Percentiles rank a stretch among this genome's conserved stretches.
Conservation (phyloP, 2,113 vertebrate genomes). For the Stigmatopora nigra region DNA sequence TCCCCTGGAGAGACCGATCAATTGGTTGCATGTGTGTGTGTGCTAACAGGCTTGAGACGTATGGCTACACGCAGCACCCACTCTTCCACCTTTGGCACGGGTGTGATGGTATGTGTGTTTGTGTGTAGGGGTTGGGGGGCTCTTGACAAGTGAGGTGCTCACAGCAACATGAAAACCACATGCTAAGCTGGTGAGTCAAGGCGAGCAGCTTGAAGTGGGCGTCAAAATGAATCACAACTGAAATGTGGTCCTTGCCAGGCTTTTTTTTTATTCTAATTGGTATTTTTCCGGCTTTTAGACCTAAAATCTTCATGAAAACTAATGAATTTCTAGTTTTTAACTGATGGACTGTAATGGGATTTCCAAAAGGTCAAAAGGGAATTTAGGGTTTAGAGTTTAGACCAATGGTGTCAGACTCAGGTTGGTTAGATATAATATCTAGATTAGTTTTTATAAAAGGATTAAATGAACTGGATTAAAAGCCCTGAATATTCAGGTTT, state of each 20-base stretch:
- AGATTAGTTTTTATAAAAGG: too few relatives aligned
- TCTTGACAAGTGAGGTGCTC: constrained; percentile 14
- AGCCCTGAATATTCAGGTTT: too few relatives aligned
- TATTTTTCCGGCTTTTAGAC: not conserved
- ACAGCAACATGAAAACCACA: constrained; percentile 32
- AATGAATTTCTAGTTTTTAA: too few relatives aligned
- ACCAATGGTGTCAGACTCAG: too few relatives aligned
- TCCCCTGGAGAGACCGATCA: constrained; percentile 30
- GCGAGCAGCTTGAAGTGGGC: not conserved
- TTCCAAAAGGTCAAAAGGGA: too few relatives aligned
- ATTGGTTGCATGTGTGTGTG: constrained; percentile 27
- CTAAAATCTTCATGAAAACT: too few relatives aligned
- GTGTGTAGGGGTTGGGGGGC: not conserved
- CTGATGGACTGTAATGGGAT: too few relatives aligned
- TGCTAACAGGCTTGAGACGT: constrained; percentile 15
- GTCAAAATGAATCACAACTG: constrained; percentile 2
- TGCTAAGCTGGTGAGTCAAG: constrained; percentile 33
- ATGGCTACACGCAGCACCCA: constrained; percentile 26
- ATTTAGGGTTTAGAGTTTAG: too few relatives aligned
- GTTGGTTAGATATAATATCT: too few relatives aligned
- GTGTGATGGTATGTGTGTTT: constrained; percentile 3
- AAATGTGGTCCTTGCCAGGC: not conserved
- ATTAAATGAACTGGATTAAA: too few relatives aligned
- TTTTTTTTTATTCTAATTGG: not conserved
- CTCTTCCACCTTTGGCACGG: constrained; percentile 36